These are phyloP conservation scores for Cephus spinipes DNA, from an alignment of 2,888 invertebrate species.

Conservation along the genomic window DNA sequence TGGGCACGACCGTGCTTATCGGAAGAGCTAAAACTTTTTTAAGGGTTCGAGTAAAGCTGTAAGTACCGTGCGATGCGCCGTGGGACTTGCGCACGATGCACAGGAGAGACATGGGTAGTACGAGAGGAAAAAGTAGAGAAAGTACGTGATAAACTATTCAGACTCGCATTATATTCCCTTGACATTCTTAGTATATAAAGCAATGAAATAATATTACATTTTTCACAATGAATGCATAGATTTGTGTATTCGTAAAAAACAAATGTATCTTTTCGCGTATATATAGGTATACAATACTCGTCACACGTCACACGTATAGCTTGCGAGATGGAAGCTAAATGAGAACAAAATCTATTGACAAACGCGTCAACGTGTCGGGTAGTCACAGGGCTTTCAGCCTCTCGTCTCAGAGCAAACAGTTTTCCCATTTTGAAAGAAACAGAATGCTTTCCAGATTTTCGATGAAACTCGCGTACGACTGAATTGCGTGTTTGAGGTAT, in stretches of 20 bases:
- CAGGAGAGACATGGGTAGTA: constrained; percentile 53
- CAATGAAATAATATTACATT: not conserved
- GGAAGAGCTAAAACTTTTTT: not conserved
- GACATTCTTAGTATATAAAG: not conserved
- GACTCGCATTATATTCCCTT: not conserved
- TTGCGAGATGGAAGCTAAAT: not conserved
- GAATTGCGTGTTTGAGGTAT: too few relatives aligned
- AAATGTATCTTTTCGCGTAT: not conserved
- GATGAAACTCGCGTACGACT: too few relatives aligned
- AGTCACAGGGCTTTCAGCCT: not conserved
- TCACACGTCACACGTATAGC: not conserved
- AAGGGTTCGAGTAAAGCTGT: not conserved
- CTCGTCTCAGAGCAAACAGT: not conserved
- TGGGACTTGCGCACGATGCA: constrained; percentile 55
- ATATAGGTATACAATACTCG: not conserved
- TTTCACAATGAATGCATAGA: not conserved
- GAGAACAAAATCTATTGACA: not conserved
- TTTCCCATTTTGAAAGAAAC: not conserved
- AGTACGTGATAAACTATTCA: constrained; percentile 44
- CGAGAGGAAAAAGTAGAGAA: constrained; percentile 52
- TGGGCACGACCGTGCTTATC: not conserved
- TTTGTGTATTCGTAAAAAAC: not conserved
- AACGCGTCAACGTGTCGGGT: not conserved
- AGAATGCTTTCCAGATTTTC: not conserved
- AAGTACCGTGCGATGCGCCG: constrained; percentile 36